These are phyloP conservation scores for Nomada hirtipes DNA, from an alignment of 2,888 invertebrate genomes.

Conservation along the genomic window DNA sequence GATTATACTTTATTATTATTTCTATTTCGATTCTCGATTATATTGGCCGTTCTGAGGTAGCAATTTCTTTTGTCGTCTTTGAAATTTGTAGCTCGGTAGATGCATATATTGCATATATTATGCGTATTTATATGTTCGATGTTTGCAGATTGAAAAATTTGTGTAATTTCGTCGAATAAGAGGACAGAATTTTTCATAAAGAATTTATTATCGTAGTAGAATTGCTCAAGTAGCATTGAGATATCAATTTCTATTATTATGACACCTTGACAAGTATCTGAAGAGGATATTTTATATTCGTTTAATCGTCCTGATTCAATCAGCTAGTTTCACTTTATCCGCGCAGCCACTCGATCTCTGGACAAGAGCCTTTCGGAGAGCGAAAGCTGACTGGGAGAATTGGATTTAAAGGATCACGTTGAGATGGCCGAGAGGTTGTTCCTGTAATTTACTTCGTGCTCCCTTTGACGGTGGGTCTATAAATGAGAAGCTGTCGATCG, in stretches of 20 bases:
- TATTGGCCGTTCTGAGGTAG: no score
- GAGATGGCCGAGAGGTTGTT: conserved; percentile 23
- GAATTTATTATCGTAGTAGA: background rate
- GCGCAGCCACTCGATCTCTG: background rate
- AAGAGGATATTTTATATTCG: background rate
- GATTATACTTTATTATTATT: no score
- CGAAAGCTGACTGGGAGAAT: conserved; percentile 2
- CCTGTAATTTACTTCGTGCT: conserved; percentile 29
- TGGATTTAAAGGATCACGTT: conserved; percentile 26
- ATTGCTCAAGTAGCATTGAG: background rate
- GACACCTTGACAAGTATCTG: background rate
- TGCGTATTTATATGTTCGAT: no score
- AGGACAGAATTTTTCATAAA: no score
- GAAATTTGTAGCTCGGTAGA: no score
- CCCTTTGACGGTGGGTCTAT: conserved; percentile 27
- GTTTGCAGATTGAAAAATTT: no score
- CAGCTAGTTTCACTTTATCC: conserved; percentile 7
- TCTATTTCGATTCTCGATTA: no score
- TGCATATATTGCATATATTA: no score
- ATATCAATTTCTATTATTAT: background rate
- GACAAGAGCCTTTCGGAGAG: background rate
- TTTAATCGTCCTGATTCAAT: background rate
- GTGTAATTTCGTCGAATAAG: no score
- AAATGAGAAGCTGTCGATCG: conserved; percentile 46
- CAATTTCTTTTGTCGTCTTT: no score